Evolutionary conservation across 53 echinoderm and acorn worm species (phyloP).

Genomic region (Crossaster papposus): DNA sequence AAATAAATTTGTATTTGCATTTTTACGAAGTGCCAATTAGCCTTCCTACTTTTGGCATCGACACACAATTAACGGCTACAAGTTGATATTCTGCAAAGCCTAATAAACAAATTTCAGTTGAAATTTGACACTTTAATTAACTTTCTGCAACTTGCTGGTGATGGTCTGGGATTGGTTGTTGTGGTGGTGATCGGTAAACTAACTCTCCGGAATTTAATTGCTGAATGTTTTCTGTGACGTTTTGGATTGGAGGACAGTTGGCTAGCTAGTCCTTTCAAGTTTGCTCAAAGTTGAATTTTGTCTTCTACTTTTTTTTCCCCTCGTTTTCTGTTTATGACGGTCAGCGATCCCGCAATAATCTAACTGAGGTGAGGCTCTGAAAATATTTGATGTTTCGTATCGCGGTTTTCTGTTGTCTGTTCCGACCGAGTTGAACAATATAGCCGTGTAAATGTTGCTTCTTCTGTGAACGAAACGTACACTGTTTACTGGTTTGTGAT

Average conservation of each 20-base stretch:
- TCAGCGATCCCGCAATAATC: conserved; percentile 76
- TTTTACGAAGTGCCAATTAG: too few species aligned
- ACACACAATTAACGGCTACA: too few species aligned
- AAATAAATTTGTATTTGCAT: too few species aligned
- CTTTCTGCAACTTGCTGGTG: neutral
- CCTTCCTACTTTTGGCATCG: too few species aligned
- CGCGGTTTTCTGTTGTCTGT: neutral
- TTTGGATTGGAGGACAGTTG: neutral
- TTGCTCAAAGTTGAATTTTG: neutral
- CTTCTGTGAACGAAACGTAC: too few species aligned
- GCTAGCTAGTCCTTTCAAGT: neutral
- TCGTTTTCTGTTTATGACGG: conserved; percentile 16
- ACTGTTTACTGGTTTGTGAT: too few species aligned
- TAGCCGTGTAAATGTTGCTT: neutral
- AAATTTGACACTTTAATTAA: too few species aligned
- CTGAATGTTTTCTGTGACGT: neutral
- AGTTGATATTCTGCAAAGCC: too few species aligned
- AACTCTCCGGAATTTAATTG: neutral
- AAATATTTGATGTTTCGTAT: neutral
- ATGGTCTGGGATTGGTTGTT: neutral
- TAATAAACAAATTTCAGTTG: too few species aligned
- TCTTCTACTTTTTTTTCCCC: neutral
- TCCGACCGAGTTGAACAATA: neutral
- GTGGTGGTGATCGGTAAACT: neutral
- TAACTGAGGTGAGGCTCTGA: conserved; percentile 70